Conservation (phyloP, 2,888 invertebrate species). For the Cremastobaeus sp. region DNA sequence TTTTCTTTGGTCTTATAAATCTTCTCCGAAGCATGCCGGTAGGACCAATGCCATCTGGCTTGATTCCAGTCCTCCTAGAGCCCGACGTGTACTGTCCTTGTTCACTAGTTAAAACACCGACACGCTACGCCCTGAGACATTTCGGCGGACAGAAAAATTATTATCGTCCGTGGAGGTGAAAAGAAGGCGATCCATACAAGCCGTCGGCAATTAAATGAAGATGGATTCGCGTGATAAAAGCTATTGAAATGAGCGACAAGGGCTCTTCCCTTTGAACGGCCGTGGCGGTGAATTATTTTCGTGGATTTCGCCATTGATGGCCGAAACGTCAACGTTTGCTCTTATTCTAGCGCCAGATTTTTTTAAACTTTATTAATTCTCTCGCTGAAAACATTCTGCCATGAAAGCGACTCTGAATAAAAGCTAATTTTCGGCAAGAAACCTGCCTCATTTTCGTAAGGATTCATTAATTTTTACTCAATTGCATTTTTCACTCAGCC, state of each 20-base stretch:
- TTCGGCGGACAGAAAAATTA: slow-evolving; percentile 40
- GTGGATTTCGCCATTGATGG: background rate
- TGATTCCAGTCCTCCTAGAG: slow-evolving; percentile 50
- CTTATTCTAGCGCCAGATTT: no score
- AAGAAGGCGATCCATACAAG: slow-evolving; percentile 11
- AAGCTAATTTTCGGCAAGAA: slow-evolving; percentile 20
- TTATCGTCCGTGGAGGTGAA: slow-evolving; percentile 21
- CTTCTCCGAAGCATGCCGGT: slow-evolving; percentile 38
- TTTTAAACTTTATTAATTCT: background rate
- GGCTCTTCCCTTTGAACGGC: slow-evolving; percentile 14
- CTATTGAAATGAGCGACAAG: slow-evolving; percentile 22
- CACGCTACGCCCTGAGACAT: slow-evolving; percentile 29
- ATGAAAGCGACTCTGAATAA: background rate
- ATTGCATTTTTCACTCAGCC: slow-evolving; percentile 39
- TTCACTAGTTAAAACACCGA: slow-evolving; percentile 48
- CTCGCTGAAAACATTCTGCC: background rate
- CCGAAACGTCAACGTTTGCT: background rate
- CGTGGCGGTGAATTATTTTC: slow-evolving; percentile 12
- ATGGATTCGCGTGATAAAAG: slow-evolving; percentile 41
- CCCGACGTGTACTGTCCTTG: slow-evolving; percentile 20
- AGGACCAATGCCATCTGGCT: slow-evolving; percentile 60
- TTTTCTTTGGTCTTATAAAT: slow-evolving; percentile 43
- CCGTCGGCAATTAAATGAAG: slow-evolving; percentile 32
- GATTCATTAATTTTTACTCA: slow-evolving; percentile 40
- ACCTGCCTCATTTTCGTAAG: slow-evolving; percentile 5